Conservation (phyloP, 2,797 vertebrate genomes). For the Margarornis squamiger region DNA sequence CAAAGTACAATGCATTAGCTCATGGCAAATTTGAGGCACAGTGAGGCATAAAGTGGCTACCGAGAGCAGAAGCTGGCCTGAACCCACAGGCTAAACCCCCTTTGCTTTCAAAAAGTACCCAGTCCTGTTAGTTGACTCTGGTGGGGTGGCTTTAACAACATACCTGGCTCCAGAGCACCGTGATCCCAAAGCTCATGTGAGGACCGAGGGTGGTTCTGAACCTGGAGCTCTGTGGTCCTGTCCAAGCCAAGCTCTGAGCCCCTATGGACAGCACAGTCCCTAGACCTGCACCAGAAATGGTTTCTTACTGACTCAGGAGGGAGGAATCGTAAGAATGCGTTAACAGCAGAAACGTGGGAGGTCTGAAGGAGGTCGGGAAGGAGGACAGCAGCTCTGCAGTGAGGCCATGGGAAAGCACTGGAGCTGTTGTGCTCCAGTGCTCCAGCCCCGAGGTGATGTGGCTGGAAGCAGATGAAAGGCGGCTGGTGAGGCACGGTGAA, state of each 20-base stretch:
- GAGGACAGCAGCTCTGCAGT: background rate
- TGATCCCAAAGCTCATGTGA: background rate
- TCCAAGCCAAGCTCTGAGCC: background rate
- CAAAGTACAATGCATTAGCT: background rate
- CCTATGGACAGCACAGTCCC: background rate
- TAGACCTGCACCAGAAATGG: background rate
- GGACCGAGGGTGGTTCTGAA: background rate
- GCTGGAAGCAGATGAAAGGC: constrained; percentile 30
- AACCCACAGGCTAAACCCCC: background rate
- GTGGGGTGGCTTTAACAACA: background rate
- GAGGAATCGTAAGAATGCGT: background rate
- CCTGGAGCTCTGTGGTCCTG: accelerated
- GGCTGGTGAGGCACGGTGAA: background rate
- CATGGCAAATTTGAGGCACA: constrained; percentile 4
- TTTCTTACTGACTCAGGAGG: background rate
- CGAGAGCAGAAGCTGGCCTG: constrained; percentile 16
- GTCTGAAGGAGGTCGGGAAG: background rate
- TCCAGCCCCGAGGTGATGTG: background rate
- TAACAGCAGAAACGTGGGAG: constrained; percentile 4
- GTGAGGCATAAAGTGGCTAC: constrained; percentile 15
- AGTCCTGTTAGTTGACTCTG: background rate
- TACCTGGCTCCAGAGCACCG: background rate
- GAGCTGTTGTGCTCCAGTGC: background rate
- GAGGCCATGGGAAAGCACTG: background rate
- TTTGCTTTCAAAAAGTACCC: background rate